Base-by-base conservation (phyloP, 2,113 vertebrate species). In the Salvelinus namaycush region DNA sequence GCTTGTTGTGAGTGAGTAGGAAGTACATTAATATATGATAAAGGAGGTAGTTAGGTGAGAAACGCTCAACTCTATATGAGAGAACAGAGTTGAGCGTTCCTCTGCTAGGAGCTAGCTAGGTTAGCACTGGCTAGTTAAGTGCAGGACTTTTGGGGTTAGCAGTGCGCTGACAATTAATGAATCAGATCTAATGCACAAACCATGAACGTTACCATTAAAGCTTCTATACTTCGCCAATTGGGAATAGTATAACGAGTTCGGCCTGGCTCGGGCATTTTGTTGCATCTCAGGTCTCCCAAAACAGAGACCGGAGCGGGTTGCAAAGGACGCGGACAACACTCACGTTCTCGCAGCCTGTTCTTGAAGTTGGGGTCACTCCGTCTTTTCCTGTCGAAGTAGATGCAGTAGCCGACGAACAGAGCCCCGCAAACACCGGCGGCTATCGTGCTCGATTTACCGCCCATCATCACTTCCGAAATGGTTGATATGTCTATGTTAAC, bases 301-400 rank as follows among this genome's bases (percentile, higher is more conserved):
- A 14, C 5, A 29, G 26, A 27, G 13, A 29, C 8, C 3, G 18
- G 18, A 18, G 29, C 18, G 2, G 18, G 8, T 3, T 18, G 29
- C 2, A 68, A 7, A 62, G 8, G 20, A 57, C 20, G n/a, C n/a
- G 22, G 27, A 22, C 80, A 77, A 77, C 68, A 96, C 96, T 96
- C 94, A 97, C 97, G 94, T 83, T 99, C 96, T 71, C 96, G 93
- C 79, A 98, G 95, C 78, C 95, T 91, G 93, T 92, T 97, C 94
- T 95, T 97, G 93, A 97, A 99, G 89, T 96, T 90, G 68, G 97
- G 97, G 92, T 98, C 97, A 82, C 94, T 97, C 87, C 97, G 92
- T 68, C 97, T 83, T 76, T 97, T 98, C 83, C 94, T 93, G 89
- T 99, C 97, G 82, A 97, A 99, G 73, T 99, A 98, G 78, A 98